phyloP scores from a whole-genome alignment of 2,797 vertebrate species.

The Novumbra hubbsi region DNA sequence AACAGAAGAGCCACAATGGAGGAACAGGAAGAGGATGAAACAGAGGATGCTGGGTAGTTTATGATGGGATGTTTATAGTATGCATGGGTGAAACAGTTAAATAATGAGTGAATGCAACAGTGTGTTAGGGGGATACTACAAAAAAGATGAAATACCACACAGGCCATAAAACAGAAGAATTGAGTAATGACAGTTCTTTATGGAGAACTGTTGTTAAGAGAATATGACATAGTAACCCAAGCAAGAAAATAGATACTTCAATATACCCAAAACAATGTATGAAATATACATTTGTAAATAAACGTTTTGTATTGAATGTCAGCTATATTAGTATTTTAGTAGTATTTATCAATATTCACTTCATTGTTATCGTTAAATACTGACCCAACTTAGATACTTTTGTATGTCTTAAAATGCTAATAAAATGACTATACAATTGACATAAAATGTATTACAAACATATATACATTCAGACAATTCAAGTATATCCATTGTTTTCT shows the following conservation, averaged over 20 bases:
- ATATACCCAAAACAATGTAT: too few species aligned
- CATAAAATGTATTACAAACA: background rate
- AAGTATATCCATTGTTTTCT: background rate
- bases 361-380: too few species aligned
- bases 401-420: background rate
- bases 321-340: too few species aligned
- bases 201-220: background rate
- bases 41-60: constrained; percentile 57
- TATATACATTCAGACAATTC: background rate
- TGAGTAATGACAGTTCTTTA: background rate
- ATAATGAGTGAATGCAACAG: constrained; percentile 60
- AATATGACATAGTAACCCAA: background rate
- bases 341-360: too few species aligned
- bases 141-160: constrained; percentile 61
- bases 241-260: too few species aligned
- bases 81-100: constrained; percentile 49
- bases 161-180: constrained; percentile 39
- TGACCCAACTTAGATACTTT: too few species aligned
- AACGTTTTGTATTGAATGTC: too few species aligned
- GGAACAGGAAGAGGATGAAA: constrained; percentile 40
- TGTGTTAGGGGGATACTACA: constrained; percentile 37
- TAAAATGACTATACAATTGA: background rate
- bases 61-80: constrained; percentile 20
- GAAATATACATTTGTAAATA: too few species aligned
- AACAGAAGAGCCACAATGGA: constrained; percentile 88